A percentile compares a stretch with the other conserved stretches of the same genome.
These are phyloP conservation scores for Psilopsiagon aurifrons DNA, from an alignment of 2,113 vertebrate species.

Conservation along the genomic window DNA sequence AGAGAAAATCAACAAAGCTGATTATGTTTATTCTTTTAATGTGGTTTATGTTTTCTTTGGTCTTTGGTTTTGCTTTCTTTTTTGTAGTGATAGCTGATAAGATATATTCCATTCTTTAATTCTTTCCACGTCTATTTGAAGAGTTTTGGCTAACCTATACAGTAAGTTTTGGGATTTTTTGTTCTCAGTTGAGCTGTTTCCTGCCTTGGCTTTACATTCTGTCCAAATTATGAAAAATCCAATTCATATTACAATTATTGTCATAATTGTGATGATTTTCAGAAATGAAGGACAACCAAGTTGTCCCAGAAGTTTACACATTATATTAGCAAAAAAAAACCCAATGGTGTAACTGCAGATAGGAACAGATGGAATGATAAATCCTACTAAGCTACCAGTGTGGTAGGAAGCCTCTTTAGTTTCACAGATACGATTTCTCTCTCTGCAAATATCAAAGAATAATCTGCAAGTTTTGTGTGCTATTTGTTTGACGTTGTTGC, in stretches of 20 bases:
- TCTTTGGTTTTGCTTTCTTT: neutral
- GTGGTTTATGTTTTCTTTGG: neutral
- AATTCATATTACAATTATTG: neutral
- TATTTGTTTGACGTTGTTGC: neutral
- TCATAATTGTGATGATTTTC: neutral
- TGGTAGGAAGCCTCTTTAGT: neutral
- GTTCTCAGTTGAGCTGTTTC: neutral
- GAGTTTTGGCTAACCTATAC: neutral
- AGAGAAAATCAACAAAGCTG: neutral
- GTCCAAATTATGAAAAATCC: neutral
- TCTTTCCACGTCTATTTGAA: neutral
- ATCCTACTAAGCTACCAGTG: neutral
- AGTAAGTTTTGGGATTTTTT: neutral
- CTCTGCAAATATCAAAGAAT: neutral
- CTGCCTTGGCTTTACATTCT: neutral
- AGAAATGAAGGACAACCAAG: neutral
- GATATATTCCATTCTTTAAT: neutral
- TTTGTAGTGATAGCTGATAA: neutral
- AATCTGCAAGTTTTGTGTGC: neutral
- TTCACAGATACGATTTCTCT: neutral
- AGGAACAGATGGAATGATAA: neutral
- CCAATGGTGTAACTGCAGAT: neutral
- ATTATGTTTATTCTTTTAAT: neutral
- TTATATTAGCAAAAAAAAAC: neutral
- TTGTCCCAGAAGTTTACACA: neutral